Percentiles rank a stretch among this genome's conserved stretches.
Conservation (phyloP, 2,797 vertebrate genomes). For the Glossophaga mutica region DNA sequence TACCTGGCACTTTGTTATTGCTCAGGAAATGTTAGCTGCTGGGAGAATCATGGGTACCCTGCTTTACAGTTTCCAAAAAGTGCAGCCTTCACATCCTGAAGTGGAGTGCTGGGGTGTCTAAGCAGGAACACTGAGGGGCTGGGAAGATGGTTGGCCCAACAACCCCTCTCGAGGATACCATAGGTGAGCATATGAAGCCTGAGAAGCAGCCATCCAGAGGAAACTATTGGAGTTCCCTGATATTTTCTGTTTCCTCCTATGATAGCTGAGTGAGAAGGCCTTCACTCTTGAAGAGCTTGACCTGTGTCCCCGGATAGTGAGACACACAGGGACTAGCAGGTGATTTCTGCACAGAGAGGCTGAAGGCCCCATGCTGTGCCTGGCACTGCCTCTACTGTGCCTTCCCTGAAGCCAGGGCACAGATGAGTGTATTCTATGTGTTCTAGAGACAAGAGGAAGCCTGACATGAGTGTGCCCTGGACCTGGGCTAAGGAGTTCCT, state of each 20-base stretch:
- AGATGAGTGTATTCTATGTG: background rate
- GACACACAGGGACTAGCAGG: background rate
- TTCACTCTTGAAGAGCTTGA: background rate
- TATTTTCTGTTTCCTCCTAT: background rate
- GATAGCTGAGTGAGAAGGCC: background rate
- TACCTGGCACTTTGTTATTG: background rate
- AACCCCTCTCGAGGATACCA: background rate
- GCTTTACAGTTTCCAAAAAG: background rate
- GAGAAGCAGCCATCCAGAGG: background rate
- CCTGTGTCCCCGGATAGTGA: background rate
- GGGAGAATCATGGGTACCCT: background rate
- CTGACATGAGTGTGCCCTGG: no score
- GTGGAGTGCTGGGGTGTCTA: background rate
- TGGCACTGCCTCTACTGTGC: background rate
- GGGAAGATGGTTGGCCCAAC: background rate
- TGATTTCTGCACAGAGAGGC: background rate
- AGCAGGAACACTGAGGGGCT: background rate
- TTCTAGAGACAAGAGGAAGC: background rate
- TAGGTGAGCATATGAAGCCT: background rate
- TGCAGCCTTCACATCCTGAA: background rate
- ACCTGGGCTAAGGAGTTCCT: background rate
- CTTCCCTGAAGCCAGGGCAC: background rate
- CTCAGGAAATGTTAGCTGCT: background rate
- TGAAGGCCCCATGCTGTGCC: no score
- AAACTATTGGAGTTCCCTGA: no score